Evolutionary conservation across 2,797 vertebrate genomes (phyloP).

Genomic region (Scleropages formosus): DNA sequence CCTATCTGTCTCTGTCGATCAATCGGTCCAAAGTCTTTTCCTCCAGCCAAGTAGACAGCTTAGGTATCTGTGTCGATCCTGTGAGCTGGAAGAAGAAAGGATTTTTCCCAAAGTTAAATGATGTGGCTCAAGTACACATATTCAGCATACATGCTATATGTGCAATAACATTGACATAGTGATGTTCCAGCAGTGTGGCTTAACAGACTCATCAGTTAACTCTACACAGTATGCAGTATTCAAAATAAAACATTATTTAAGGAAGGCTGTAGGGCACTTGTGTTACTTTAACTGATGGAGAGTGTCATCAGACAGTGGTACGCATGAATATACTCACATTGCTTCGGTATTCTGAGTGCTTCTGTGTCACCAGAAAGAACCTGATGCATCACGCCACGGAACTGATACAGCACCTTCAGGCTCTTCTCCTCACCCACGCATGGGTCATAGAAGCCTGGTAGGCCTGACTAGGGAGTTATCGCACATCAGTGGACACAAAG

Average conservation of each 20-base stretch:
- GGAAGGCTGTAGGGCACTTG: not conserved
- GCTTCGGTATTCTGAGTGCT: slow-evolving; percentile 98
- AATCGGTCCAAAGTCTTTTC: slow-evolving; percentile 48
- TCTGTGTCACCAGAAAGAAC: slow-evolving; percentile 88
- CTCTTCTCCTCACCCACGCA: slow-evolving; percentile 97
- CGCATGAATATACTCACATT: slow-evolving; percentile 77
- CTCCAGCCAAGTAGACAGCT: slow-evolving; percentile 42
- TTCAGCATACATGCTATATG: not conserved
- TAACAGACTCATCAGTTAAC: no score
- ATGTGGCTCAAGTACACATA: not conserved
- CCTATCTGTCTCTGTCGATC: slow-evolving; percentile 27
- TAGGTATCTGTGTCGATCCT: slow-evolving; percentile 93
- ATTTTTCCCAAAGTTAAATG: not conserved
- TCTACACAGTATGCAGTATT: not conserved
- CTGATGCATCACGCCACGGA: slow-evolving; percentile 95
- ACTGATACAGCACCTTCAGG: slow-evolving; percentile 97
- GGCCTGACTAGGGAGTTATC: slow-evolving; percentile 74
- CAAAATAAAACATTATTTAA: no score
- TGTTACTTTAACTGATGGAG: slow-evolving; percentile 5
- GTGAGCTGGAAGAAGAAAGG: slow-evolving; percentile 74
- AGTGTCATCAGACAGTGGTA: not conserved
- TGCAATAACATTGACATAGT: not conserved
- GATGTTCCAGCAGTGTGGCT: not conserved
- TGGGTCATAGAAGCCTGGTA: slow-evolving; percentile 96
- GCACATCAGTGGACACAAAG: not conserved